Evolutionary conservation across 2,888 invertebrate species (phyloP), one percentile per base, ranked within the genome.

Genomic region (Drosophila tripunctata): DNA sequence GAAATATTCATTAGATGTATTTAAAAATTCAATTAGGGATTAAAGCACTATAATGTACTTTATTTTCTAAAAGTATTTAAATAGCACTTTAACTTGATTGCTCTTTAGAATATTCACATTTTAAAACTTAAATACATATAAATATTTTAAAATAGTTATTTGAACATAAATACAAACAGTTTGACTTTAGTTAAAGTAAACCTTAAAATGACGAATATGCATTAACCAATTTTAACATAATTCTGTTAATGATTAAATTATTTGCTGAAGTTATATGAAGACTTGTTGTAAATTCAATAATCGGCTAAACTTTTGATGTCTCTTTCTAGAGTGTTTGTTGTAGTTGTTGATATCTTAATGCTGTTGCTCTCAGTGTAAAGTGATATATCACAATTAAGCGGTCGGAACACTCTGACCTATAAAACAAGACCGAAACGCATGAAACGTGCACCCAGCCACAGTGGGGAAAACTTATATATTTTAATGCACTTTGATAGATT

Each of bases 301-400:
- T 30, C 36, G 35, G 47, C 67, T n/a, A 7, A 10, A 24, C 47
- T 48, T 67, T 67, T 67, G 43, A 67, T 48, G 48, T 56, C 33
- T 15, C 17, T 21, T 21, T 36, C 27, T 8, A 3, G 7, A n/a
- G 31, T 30, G 21, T 4, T 12, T 14, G 24, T 12, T 50, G 8
- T 17, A 12, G 15, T n/a, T 48, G 7, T 19, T 52, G 22, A 67
- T 67, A 66, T 67, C 71, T 67, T 48, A 71, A 71, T 70, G 56
- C 55, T 40, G 41, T 43, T 47, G 15, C 62, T 40, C 62, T 45
- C 33, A 22, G 54, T 45, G 58, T 47, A 55, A 61, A 72, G 71
- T 80, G 74, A 86, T 84, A 83, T 82, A 83, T 84, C 81, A 81
- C 77, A 86, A 84, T 84, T 83, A 86, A 81, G 71, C 71, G 38